Percentiles rank a stretch among this genome's conserved stretches.
phyloP scores from a whole-genome alignment of 2,113 vertebrate species.

The Nycticryphes semicollaris region DNA sequence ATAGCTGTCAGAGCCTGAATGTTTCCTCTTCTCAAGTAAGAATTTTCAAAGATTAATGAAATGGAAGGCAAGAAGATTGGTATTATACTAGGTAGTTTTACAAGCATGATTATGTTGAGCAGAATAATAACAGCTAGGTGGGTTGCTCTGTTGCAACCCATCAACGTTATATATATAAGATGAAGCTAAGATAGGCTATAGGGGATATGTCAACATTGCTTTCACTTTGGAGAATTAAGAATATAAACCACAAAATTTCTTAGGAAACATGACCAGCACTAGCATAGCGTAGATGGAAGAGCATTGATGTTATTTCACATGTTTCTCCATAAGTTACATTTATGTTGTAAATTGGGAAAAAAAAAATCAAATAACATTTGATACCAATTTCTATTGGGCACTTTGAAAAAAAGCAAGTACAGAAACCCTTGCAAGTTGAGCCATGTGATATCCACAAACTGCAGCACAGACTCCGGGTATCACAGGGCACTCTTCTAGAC shows the following conservation, averaged over 20 bases:
- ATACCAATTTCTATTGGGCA: neutral
- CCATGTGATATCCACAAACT: neutral
- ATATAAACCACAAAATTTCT: neutral
- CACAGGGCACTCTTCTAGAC: neutral
- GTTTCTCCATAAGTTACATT: neutral
- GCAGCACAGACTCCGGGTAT: neutral
- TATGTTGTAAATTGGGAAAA: neutral
- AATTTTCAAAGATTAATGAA: slow-evolving; percentile 30
- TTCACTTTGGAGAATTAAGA: neutral
- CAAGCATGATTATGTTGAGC: neutral
- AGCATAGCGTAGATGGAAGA: neutral
- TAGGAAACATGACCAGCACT: neutral
- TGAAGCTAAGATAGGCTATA: neutral
- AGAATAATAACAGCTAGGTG: neutral
- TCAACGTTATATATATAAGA: neutral
- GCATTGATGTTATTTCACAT: neutral
- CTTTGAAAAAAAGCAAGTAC: neutral
- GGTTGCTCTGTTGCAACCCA: neutral
- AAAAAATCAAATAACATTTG: neutral
- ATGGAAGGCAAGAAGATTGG: neutral
- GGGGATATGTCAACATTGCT: neutral
- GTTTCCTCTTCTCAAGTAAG: neutral
- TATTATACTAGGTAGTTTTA: neutral
- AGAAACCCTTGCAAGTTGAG: neutral
- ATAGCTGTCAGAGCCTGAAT: neutral